phyloP scores from a whole-genome alignment of 2,888 invertebrate species.

The Lithophane semibrunnea region DNA sequence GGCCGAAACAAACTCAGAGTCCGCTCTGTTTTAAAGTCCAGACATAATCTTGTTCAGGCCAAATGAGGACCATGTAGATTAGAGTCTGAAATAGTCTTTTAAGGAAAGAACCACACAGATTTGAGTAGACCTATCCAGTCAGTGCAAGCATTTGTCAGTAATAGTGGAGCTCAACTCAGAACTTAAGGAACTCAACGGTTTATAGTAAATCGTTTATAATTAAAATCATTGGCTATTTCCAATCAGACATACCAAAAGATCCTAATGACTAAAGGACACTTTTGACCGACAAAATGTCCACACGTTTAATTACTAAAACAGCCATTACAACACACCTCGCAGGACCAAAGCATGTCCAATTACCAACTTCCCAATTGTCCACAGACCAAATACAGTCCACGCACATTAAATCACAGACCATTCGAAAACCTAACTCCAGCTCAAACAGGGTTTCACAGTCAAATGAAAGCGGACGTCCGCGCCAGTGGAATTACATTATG shows the following conservation, averaged over 20 bases:
- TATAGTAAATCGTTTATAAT: not conserved
- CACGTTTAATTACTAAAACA: slow-evolving; percentile 15
- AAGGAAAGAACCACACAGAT: no score
- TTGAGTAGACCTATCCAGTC: no score
- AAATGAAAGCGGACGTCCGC: slow-evolving; percentile 42
- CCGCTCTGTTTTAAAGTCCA: no score
- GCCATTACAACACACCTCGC: slow-evolving; percentile 17
- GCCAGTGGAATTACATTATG: slow-evolving; percentile 36
- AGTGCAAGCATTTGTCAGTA: no score
- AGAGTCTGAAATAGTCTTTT: no score
- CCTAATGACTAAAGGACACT: not conserved
- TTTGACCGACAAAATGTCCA: slow-evolving; percentile 7
- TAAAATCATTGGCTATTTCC: not conserved
- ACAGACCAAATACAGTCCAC: slow-evolving; percentile 15
- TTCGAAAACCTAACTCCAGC: slow-evolving; percentile 20
- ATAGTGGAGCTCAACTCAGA: no score
- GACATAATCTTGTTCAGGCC: no score
- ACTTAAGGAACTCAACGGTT: no score
- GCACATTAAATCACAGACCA: slow-evolving; percentile 33
- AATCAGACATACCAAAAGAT: not conserved
- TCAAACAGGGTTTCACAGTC: slow-evolving; percentile 28
- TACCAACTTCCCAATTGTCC: slow-evolving; percentile 28
- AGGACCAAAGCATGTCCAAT: slow-evolving; percentile 16
- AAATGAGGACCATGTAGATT: no score
- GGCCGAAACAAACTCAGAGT: no score